Evolutionary conservation across 2,888 invertebrate species (phyloP).

Genomic region (Trichogramma evanescens): DNA sequence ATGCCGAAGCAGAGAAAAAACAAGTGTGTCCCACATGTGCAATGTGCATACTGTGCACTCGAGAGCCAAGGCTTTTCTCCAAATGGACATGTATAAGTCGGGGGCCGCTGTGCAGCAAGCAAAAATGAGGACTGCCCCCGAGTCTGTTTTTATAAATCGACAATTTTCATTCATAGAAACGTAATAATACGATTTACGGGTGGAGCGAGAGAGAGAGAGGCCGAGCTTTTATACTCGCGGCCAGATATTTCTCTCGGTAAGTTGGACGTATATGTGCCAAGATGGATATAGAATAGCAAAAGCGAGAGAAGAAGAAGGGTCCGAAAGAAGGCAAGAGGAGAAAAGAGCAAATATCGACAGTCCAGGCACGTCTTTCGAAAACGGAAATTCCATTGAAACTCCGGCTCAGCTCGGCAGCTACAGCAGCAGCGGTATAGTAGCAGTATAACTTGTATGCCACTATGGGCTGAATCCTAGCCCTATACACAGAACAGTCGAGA

Average conservation of each 20-base stretch:
- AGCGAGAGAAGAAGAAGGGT: background rate
- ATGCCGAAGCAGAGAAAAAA: too few species aligned
- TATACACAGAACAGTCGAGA: background rate
- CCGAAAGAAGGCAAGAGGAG: background rate
- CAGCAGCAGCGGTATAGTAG: background rate
- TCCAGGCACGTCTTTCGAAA: slow-evolving; percentile 33
- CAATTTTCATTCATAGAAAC: too few species aligned
- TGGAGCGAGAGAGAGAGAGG: too few species aligned
- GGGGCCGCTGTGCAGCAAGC: too few species aligned
- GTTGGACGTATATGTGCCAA: too few species aligned
- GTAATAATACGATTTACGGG: too few species aligned
- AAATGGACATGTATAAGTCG: too few species aligned
- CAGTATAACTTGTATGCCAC: background rate
- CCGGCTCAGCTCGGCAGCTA: slow-evolving; percentile 11
- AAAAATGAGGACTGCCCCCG: too few species aligned
- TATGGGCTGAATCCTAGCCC: background rate
- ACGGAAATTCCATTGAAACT: slow-evolving; percentile 37
- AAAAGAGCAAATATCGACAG: slow-evolving; percentile 20
- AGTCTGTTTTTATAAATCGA: too few species aligned
- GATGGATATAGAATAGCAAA: background rate
- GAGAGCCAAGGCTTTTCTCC: too few species aligned
- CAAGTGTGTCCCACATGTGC: too few species aligned
- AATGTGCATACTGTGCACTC: too few species aligned
- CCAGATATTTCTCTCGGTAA: background rate
- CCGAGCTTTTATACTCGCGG: background rate